These are phyloP conservation scores for Deroptyus accipitrinus DNA, from an alignment of 2,113 vertebrate species.

Conservation along the genomic window DNA sequence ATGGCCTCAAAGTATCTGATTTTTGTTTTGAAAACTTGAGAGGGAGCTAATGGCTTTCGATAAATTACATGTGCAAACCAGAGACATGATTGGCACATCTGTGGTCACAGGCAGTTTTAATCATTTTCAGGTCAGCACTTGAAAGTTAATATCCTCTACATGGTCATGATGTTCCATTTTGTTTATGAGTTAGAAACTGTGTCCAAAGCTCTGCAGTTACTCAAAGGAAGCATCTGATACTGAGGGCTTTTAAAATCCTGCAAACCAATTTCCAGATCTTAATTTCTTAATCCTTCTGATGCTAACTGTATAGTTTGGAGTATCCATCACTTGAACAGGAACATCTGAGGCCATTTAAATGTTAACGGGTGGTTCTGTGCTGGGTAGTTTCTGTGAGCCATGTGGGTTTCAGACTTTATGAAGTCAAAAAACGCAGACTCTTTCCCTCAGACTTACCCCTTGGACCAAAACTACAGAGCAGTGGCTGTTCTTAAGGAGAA, in stretches of 20 bases:
- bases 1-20: neutral
- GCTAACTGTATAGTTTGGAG: neutral
- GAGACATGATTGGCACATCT: neutral
- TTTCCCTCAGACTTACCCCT: neutral
- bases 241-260: neutral
- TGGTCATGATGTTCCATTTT: neutral
- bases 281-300: neutral
- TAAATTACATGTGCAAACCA: neutral
- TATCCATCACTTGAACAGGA: neutral
- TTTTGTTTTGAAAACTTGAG: neutral
- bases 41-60: neutral
- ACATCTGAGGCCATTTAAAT: neutral
- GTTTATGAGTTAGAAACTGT: neutral
- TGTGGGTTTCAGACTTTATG: neutral
- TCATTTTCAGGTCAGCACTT: neutral
- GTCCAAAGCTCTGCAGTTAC: neutral
- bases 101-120: rapidly evolving
- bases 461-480: neutral
- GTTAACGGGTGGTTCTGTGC: neutral
- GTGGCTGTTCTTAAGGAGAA: neutral
- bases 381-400: rapidly evolving
- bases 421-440: neutral
- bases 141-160: neutral
- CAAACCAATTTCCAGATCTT: neutral
- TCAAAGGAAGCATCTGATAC: neutral